A percentile compares a stretch with the other conserved stretches of the same genome.
Evolutionary conservation across 2,888 invertebrate genomes (phyloP).

Genomic region (Rotaria sp.): DNA sequence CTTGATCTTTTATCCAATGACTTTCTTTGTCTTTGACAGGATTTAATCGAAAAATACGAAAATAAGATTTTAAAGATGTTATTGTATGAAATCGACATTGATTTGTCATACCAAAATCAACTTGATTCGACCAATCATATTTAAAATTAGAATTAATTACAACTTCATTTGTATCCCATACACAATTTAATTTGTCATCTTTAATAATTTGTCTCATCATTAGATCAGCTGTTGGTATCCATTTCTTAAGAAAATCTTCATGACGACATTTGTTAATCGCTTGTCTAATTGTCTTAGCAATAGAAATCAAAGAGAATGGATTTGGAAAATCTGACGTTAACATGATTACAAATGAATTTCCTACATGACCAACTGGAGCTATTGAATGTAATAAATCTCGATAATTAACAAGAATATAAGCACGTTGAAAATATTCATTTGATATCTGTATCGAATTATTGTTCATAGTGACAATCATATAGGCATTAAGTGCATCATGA

Average conservation of each 20-base stretch:
- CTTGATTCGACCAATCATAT: not conserved
- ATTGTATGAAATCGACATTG: conserved; percentile 5
- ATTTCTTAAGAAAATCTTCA: not conserved
- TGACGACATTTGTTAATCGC: not conserved
- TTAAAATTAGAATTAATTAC: not conserved
- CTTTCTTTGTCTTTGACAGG: not conserved
- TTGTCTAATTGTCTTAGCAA: not conserved
- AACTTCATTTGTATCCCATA: not conserved
- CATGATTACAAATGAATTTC: not conserved
- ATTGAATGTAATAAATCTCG: not conserved
- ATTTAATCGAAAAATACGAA: conserved; percentile 4
- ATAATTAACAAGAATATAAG: not conserved
- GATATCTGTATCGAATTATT: not conserved
- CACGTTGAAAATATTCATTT: not conserved
- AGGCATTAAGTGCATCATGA: not conserved
- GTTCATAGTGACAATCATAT: not conserved
- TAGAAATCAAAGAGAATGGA: not conserved
- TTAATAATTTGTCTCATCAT: not conserved
- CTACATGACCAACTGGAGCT: not conserved
- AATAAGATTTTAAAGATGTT: not conserved
- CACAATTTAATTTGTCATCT: not conserved
- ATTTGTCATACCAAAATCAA: not conserved
- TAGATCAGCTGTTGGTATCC: not conserved
- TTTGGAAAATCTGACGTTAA: not conserved
- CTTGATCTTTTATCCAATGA: not conserved